These are phyloP conservation scores for Oscheius sp. DNA, from an alignment of 2,888 invertebrate genomes.

Conservation along the genomic window DNA sequence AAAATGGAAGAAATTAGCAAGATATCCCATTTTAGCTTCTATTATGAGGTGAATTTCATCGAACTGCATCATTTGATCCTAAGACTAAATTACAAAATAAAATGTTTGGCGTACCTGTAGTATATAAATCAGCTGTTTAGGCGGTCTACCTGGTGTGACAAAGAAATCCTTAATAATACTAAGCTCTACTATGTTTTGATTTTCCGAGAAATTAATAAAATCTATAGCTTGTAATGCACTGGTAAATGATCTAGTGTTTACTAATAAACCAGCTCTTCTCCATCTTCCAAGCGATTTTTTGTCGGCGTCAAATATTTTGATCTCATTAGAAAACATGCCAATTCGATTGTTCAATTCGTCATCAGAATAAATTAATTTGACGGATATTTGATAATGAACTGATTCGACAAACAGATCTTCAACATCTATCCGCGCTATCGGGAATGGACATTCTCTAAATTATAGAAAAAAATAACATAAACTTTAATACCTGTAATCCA, in stretches of 20 bases:
- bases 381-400: background rate
- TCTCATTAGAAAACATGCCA: constrained; percentile 20
- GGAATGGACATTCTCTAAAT: constrained; percentile 10
- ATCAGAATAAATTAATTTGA: constrained; percentile 8
- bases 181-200: background rate
- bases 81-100: background rate
- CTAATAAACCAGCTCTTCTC: constrained; percentile 9
- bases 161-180: constrained; percentile 3
- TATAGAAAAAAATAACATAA: background rate
- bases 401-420: background rate
- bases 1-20: background rate
- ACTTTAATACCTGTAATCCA: background rate
- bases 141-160: background rate
- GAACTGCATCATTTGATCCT: constrained; percentile 15
- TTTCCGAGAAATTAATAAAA: background rate
- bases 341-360: background rate
- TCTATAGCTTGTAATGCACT: constrained; percentile 28
- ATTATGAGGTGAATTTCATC: constrained; percentile 16
- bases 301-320: constrained; percentile 3
- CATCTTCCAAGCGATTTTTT: constrained; percentile 1
- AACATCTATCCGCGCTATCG: background rate
- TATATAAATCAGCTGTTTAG: constrained; percentile 6
- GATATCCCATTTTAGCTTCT: background rate
- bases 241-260: constrained; percentile 30
- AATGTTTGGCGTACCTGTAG: background rate